Conservation (phyloP, 2,113 vertebrate species). For the Salvelinus alpinus region DNA sequence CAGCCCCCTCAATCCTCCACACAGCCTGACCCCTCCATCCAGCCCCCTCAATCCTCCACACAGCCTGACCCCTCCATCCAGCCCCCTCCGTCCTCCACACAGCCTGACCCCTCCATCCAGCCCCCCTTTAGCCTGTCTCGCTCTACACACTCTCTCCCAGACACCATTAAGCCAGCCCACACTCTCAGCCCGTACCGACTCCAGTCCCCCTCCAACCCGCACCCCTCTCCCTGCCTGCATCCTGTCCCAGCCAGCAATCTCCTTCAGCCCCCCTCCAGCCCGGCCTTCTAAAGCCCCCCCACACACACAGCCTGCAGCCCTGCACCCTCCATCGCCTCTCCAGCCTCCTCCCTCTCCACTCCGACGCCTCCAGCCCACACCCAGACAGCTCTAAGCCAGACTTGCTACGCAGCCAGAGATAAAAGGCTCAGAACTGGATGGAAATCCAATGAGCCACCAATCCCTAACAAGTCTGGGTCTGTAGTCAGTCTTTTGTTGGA, state of each 20-base stretch:
- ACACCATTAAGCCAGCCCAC: background rate
- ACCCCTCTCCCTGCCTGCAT: background rate
- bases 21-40: no score
- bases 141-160: background rate
- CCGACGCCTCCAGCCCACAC: background rate
- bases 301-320: background rate
- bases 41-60: no score
- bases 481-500: conserved; percentile 22
- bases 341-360: background rate
- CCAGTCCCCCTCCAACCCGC: no score
- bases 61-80: no score
- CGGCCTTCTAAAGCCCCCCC: no score
- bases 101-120: no score
- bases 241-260: background rate
- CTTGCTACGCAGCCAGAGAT: conserved; percentile 26
- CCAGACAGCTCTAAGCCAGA: conserved; percentile 25
- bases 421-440: conserved; percentile 30
- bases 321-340: background rate
- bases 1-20: no score
- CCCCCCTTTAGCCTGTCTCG: no score
- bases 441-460: conserved; percentile 23
- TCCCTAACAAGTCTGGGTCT: conserved; percentile 19
- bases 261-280: no score
- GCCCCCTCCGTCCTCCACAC: no score
- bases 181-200: background rate